Evolutionary conservation across 2,113 vertebrate genomes (phyloP), one percentile per base, ranked within the genome.

Genomic region (Paralichthys olivaceus): DNA sequence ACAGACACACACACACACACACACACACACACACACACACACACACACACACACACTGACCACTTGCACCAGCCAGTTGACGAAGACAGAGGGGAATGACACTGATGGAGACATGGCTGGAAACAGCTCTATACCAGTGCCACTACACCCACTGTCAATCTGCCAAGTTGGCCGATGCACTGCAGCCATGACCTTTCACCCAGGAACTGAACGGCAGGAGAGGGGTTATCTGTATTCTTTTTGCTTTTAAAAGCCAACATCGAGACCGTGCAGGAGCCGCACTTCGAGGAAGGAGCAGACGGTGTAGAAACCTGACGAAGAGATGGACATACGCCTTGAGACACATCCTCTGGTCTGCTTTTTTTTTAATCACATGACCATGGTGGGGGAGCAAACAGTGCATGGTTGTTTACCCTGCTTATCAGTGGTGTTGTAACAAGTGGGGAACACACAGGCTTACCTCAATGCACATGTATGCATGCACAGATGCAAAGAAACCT

Each of bases 391-490:
- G 89, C 89, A 91, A 93, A 92, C 88, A 85, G 82, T 72, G 77
- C 77, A 68, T 43, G 64, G 69, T 74, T 91, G 90, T 92, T 93
- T 93, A 89, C 88, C 67, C 62, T 84, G 72, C 91, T 92, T 93
- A 93, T 93, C 92, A 87, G 75, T 23, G 45, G 76, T 93, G 89
- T 93, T 92, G 91, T 91, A 92, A 92, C 90, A 89, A 89, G 89
- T 83, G 84, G 89, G 70, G 75, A 81, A 84, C 90, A 91, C 74
- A 81, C 80, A 83, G 68, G 66, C 70, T 91, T 84, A 87, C 84
- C 83, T 80, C 81, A 75, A 57, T 4, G 5, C 57, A 40, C 71
- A 70, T 66, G 45, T 32, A 62, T 62, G 53, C 43, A 62, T 61
- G 71, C 56, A 62, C 51, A 79, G 40, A 55, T 29, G 58, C 70